Evolutionary conservation across 2,113 vertebrate species (phyloP), one percentile per base, ranked within the genome.

Genomic region (Phyllostomus hastatus): DNA sequence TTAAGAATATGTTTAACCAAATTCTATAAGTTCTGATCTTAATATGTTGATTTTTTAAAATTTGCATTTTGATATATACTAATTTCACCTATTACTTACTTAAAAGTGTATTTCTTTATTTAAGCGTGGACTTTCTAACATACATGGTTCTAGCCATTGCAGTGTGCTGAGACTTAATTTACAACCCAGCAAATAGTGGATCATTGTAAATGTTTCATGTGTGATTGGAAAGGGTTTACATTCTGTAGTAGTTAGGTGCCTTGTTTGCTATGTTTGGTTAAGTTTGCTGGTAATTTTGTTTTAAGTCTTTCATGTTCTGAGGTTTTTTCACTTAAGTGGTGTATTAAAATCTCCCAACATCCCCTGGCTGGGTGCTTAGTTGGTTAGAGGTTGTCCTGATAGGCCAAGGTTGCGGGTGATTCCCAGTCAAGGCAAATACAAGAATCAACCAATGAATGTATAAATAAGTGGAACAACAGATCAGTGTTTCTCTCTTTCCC

Each of bases 21-120:
- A 82, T 89, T 89, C 43, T 14, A 9, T 14, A 91, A 93, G 20
- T 91, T 96, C 52, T 86, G 11, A 59, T 61, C 59, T 61, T 80
- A 24, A 26, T 79, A 19, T 31, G n/a, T 75, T 91, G 48, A 4
- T 81, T 46, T 76, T 83, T 88, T 0, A 31, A n/a, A 66, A 43
- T 95, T 91, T 89, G 3, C 24, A 48, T 90, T 96, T 88, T 90
- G 38, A 90, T 41, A 61, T 26, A 41, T 72, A 79, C 52, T 86
- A 75, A 33, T 87, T 66, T 87, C n/a, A 78, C 2, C 28, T 82
- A 28, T 46, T 15, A 17, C 78, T 92, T 81, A 66, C 33, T 92
- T 87, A 38, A 19, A 76, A 81, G 24, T 85, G 0, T 75, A 35
- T 79, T 91, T 95, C 35, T 93, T 73, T 96, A 70, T 12, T 14